phyloP scores from a whole-genome alignment of 2,113 vertebrate species.

The Illadopsis cleaveri region DNA sequence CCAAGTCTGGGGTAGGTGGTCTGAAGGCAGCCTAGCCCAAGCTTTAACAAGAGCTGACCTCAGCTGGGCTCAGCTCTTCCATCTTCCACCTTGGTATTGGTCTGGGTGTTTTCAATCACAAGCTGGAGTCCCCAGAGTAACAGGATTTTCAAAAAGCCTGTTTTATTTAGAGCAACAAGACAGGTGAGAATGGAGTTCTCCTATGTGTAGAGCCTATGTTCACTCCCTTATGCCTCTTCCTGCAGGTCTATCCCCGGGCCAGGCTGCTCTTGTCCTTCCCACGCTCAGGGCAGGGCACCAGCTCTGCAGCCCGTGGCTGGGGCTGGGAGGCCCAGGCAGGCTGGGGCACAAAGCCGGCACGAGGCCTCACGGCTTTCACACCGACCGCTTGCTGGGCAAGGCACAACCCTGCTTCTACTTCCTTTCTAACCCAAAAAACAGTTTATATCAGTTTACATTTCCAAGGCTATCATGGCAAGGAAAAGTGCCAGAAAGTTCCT shows the following conservation, averaged over 20 bases:
- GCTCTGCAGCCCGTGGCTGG: fast-evolving
- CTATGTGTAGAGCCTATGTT: fast-evolving
- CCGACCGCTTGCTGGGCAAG: fast-evolving
- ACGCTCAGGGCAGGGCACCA: fast-evolving
- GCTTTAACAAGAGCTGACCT: neutral
- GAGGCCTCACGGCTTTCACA: fast-evolving
- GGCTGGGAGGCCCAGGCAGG: neutral
- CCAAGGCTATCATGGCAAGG: slow-evolving; percentile 36
- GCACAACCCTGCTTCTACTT: neutral
- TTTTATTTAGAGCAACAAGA: neutral
- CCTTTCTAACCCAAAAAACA: neutral
- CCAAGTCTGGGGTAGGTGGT: neutral
- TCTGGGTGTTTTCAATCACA: neutral
- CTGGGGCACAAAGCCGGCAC: fast-evolving
- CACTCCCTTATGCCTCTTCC: fast-evolving
- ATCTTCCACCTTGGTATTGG: neutral
- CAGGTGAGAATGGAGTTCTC: neutral
- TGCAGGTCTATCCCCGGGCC: neutral
- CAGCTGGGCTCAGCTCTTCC: neutral
- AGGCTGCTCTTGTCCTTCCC: neutral
- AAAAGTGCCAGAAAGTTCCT: slow-evolving; percentile 35
- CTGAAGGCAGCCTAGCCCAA: neutral
- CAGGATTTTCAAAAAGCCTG: neutral
- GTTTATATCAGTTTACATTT: slow-evolving; percentile 46
- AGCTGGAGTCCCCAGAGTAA: neutral